Evolutionary conservation across 2,113 vertebrate species (phyloP).

Genomic region (Oreochromis spilurus): DNA sequence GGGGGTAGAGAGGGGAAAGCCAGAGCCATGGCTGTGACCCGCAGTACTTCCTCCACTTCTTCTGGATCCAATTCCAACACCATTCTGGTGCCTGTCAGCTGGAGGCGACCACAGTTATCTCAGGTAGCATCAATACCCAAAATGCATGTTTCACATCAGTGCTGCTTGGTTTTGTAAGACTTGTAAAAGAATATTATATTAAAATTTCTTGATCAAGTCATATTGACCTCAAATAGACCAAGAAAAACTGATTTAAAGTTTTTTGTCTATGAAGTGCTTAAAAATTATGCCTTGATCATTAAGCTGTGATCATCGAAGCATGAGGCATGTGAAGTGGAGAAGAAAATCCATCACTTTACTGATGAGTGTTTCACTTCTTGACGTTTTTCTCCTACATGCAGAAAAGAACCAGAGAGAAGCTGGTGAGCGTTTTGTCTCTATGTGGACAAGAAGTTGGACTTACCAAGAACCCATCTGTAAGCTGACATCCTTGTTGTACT

Average conservation of each 20-base stretch:
- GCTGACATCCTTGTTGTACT: constrained; percentile 13
- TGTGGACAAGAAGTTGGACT: constrained; percentile 97
- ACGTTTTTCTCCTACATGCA: constrained; percentile 64
- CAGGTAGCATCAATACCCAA: constrained; percentile 75
- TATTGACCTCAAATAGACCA: not conserved
- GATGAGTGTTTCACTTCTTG: not conserved
- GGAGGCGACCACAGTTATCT: constrained; percentile 94
- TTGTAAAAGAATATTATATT: not conserved
- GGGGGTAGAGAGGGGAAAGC: constrained; percentile 88
- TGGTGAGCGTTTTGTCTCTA: constrained; percentile 93
- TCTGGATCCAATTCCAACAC: constrained; percentile 97
- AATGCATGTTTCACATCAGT: not conserved
- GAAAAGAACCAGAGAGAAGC: constrained; percentile 96
- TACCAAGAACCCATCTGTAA: constrained; percentile 97
- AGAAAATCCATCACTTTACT: not conserved
- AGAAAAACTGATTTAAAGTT: not conserved
- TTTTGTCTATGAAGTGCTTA: not conserved
- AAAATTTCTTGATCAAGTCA: not conserved
- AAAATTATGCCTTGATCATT: not conserved
- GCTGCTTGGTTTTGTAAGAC: not conserved
- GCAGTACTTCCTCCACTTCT: constrained; percentile 94
- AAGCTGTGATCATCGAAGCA: not conserved
- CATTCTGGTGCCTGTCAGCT: constrained; percentile 96
- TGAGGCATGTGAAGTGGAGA: not conserved
- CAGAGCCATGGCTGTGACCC: constrained; percentile 87